Base-by-base conservation (phyloP, 2,888 invertebrate genomes). In the Terebella lapidaria region DNA sequence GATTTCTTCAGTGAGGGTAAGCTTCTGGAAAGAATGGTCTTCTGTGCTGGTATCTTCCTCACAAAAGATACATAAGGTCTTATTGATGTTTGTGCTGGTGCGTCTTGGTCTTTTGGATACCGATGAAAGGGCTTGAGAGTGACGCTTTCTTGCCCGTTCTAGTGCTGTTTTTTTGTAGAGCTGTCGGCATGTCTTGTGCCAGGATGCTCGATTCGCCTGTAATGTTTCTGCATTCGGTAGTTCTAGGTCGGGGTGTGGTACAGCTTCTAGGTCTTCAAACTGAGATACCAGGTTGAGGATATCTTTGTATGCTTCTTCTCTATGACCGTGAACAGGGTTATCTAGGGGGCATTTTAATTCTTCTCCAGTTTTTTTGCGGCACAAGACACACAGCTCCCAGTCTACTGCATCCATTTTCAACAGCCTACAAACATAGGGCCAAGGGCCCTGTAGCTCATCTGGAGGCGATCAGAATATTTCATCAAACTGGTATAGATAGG, bases 11-110 rank as follows among this genome's bases (percentile, higher is more conserved):
- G 58, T 58, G 22, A 58, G 58, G 28, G 10, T 55, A 56, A 58
- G n/a, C 26, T 58, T 58, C 28, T 56, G 58, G 52, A 58, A 58
- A 55, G 54, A 58, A 58, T 56, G 58, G 35, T 57, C 58, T 55
- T n/a, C 35, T 57, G 20, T 29, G 57, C 25, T 58, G 26, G 58
- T 58, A 57, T 35, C 42, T 10, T 35, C 42, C 10, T n/a, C 42
- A 35, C 42, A 35, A n/a, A 35, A 35, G 42, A 35, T 26, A 20
- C 52, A 55, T 29, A 58, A 28, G 30, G 20, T 57, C 15, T n/a
- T 29, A 55, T 58, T 58, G n/a, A 56, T 20, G 27, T 25, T 30
- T 26, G 53, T 10, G 26, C 27, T 15, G 20, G 18, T 25, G 15
- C 53, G 27, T 27, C 27, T 5, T 4, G 53, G 20, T 53, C 10